Percentiles rank a stretch among this genome's conserved stretches.
These are phyloP conservation scores for Hippopotamyrus pictus DNA, from an alignment of 2,797 vertebrate species.

Conservation along the genomic window DNA sequence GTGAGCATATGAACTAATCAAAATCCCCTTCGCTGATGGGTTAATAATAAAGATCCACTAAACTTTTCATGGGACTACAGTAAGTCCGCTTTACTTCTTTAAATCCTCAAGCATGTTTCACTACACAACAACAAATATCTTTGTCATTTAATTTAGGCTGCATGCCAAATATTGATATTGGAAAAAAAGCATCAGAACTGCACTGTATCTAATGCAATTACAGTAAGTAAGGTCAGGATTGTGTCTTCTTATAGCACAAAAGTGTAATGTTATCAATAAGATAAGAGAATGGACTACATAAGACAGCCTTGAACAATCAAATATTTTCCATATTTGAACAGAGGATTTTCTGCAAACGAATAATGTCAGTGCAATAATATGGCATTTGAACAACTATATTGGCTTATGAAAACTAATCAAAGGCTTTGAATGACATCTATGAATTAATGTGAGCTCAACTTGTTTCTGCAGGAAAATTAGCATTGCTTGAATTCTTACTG, in stretches of 20 bases:
- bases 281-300: background rate
- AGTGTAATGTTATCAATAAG: background rate
- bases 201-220: background rate
- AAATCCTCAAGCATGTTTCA: background rate
- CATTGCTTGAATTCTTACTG: slow-evolving; percentile 11
- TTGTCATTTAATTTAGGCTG: background rate
- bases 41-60: background rate
- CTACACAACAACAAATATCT: background rate
- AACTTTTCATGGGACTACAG: background rate
- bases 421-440: background rate
- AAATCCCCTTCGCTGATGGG: background rate
- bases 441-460: slow-evolving; percentile 10
- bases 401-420: slow-evolving; percentile 20
- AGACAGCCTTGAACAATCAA: background rate
- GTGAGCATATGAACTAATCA: background rate
- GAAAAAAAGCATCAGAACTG: background rate
- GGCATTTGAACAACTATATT: slow-evolving; percentile 21
- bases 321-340: slow-evolving; percentile 7
- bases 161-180: background rate
- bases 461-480: background rate
- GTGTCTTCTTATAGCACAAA: background rate
- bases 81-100: background rate
- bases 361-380: slow-evolving; percentile 15
- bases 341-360: background rate
- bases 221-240: background rate